phyloP scores from a whole-genome alignment of 2,797 vertebrate genomes.

The Anniella stebbinsi region DNA sequence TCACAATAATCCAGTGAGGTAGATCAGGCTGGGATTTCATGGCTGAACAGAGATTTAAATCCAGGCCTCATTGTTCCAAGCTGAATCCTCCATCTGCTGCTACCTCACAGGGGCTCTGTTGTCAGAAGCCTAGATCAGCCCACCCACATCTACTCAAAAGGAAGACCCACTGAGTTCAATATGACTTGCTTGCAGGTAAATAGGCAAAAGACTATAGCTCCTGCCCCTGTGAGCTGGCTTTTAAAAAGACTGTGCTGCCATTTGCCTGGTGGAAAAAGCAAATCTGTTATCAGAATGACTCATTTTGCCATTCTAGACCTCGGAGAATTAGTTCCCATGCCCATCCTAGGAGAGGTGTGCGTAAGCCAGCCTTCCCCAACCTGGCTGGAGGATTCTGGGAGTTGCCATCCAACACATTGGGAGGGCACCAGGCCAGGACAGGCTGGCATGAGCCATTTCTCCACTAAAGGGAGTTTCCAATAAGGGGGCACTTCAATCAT shows the following conservation, averaged over 20 bases:
- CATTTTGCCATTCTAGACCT: neutral
- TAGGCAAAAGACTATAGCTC: neutral
- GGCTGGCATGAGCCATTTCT: neutral
- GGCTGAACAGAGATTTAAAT: neutral
- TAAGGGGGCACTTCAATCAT: conserved; percentile 21
- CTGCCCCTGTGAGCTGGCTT: conserved; percentile 3
- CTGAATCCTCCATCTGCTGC: neutral
- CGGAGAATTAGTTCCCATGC: neutral
- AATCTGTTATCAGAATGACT: too few species aligned
- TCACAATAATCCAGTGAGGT: neutral
- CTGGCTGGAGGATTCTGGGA: too few species aligned
- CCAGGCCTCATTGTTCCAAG: neutral
- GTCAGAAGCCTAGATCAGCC: neutral
- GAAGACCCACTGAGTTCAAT: neutral
- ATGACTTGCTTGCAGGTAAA: neutral
- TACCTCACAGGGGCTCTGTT: neutral
- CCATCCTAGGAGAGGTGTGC: neutral
- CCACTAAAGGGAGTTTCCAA: neutral
- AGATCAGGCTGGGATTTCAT: neutral
- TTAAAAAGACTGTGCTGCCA: neutral
- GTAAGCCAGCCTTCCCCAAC: too few species aligned
- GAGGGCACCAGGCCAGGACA: too few species aligned
- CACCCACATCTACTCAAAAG: neutral
- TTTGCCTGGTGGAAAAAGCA: neutral
- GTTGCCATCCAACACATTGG: too few species aligned